Conservation (phyloP, 1,140 invertebrate species). For the Amyelois transitella region DNA sequence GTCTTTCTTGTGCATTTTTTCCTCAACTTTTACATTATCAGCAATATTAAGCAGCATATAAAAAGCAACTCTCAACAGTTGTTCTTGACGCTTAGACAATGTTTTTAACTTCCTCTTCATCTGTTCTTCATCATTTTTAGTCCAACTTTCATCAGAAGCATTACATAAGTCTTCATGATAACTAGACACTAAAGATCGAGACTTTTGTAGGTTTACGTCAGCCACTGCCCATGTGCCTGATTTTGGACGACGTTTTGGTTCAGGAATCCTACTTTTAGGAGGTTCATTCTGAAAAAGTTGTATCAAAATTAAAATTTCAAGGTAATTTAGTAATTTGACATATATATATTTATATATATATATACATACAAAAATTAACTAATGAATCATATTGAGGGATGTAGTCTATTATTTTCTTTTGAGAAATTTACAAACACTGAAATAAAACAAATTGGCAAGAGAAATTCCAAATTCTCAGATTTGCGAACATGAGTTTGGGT, state of each 20-base stretch:
- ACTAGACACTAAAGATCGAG: constrained; percentile 75
- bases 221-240: constrained; percentile 79
- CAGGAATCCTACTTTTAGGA: constrained; percentile 79
- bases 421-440: no score
- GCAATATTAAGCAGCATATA: constrained; percentile 96
- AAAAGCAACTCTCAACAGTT: constrained; percentile 89
- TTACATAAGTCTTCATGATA: constrained; percentile 79
- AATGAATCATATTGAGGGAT: no score
- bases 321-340: no score
- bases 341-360: constrained; percentile 6
- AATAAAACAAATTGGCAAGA: no score
- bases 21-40: constrained; percentile 94
- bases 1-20: constrained; percentile 97
- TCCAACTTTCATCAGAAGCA: constrained; percentile 68
- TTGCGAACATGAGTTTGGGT: no score
- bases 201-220: constrained; percentile 73
- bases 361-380: no score
- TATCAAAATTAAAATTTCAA: no score
- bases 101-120: constrained; percentile 85
- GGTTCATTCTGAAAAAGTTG: constrained; percentile 71
- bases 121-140: constrained; percentile 89
- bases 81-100: constrained; percentile 93
- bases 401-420: no score
- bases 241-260: constrained; percentile 79
- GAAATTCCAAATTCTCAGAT: no score